Evolutionary conservation across 1,140 invertebrate species (phyloP), one percentile per base, ranked within the genome.

Genomic region (Oedothorax gibbosus): DNA sequence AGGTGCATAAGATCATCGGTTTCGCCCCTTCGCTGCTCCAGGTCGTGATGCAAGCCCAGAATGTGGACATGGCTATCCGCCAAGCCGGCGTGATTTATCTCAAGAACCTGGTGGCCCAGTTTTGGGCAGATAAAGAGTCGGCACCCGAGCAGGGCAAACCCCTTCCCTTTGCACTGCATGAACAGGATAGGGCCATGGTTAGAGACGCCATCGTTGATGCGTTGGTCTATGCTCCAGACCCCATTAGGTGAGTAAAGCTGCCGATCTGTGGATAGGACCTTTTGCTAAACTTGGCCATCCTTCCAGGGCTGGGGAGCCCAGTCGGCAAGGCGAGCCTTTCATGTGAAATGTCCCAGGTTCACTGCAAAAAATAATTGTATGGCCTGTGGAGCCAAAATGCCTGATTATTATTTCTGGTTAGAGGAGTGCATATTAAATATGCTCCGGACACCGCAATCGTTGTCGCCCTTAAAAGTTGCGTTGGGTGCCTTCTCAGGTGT

Each of bases 11-110:
- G 92, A 97, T 98, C 80, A 97, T 97, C 91, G 97, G 98, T 54
- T 99, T 99, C 92, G 94, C 96, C 69, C 98, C 97, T 54, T 93
- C 94, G 65, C 91, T 99, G 21, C 91, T 99, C 15, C 96, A 99
- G 93, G 94, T 99, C 85, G 94, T 99, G 14, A 97, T 98, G 95
- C 93, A 94, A 89, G 92, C 93, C 88, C 89, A 90, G 54, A 94
- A 97, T 87, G 92, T 98, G 60, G 95, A 98, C 62, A 94, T 97
- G 93, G 95, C 97, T 87, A 94, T 98, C 0, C 91, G 98, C 87
- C 98, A 99, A 93, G 98, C 98, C 86, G 96, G 94, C 89, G 97
- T 95, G 51, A 96, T 99, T 87, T 99, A 98, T 91, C 91, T 99
- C 68, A 99, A 99, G 91, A 99, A 99, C 92, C 92, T 98, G 89